Base-by-base conservation (phyloP, 2,797 vertebrate species). In the Diplodus sargus region DNA sequence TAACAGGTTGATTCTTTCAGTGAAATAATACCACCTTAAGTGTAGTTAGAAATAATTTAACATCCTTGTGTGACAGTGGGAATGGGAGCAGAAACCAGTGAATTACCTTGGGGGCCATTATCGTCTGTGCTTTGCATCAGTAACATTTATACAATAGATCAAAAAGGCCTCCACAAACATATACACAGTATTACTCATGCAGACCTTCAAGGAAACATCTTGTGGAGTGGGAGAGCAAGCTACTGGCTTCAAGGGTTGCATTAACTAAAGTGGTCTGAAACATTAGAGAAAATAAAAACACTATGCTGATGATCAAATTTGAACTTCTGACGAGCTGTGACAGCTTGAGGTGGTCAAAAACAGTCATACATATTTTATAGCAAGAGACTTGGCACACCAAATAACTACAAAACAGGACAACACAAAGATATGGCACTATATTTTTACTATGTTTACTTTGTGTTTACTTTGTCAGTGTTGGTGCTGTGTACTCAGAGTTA, bases 121-220 rank as follows among this genome's bases (percentile, higher is more conserved):
- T 64, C 30, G 74, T 51, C 70, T 67, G n/a, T 64, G 51, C 53
- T 78, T 79, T 79, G 56, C 77, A 81, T 75, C 49, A 54, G 70
- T 65, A 60, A 75, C 58, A 72, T 75, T 71, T 74, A 62, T 48
- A 72, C 57, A 78, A 59, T 68, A 73, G 58, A 70, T 87, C 54
- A 71, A 82, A 80, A 23, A 20, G 0, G 39, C 48, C 47, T 62
- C 48, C 6, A 16, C 60, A 79, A 84, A 77, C 58, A 81, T 45
- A 57, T 49, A 70, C 23, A 75, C 28, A 60, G 13, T 48, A 70
- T 82, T 52, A 67, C 13, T 77, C 70, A 51, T 65, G 47, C 30
- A 77, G 63, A 72, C 49, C 43, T 73, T 83, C 17, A 47, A 20
- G 45, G 61, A 39, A 74, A 53, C 42, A 51, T 65, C 23, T 57